phyloP scores from a whole-genome alignment of 2,113 vertebrate species.

The Procapra przewalskii region DNA sequence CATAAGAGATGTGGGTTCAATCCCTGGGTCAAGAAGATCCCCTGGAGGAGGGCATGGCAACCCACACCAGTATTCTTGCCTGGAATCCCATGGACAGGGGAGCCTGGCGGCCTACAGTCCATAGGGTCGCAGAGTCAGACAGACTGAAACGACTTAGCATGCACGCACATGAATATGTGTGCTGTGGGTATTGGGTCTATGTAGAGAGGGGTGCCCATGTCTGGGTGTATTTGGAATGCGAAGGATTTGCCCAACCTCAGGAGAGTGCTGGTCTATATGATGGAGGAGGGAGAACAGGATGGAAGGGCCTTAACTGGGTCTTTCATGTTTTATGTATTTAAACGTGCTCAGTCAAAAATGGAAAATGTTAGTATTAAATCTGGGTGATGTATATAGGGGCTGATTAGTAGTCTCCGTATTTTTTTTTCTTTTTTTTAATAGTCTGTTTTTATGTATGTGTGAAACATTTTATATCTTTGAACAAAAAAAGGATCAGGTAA shows the following conservation, averaged over 20 bases:
- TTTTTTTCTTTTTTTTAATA: not conserved
- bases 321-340: not conserved
- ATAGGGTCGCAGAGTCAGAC: not conserved
- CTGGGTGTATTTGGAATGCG: not conserved
- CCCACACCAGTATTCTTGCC: not conserved
- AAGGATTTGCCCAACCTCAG: not conserved
- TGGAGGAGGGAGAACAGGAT: not conserved
- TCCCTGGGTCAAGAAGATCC: not conserved
- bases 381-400: not conserved
- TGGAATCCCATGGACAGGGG: not conserved
- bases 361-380: not conserved
- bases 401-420: not conserved
- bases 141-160: not conserved
- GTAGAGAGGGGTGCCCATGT: not conserved
- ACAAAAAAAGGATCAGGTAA: not conserved
- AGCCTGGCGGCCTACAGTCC: not conserved
- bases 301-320: not conserved
- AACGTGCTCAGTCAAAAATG: not conserved
- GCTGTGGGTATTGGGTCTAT: not conserved
- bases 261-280: not conserved
- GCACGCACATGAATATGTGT: not conserved
- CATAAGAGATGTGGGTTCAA: not conserved
- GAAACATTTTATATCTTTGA: not conserved
- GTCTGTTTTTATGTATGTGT: not conserved
- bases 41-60: not conserved